Evolutionary conservation across 2,113 vertebrate species (phyloP).

Genomic region (Leptocoma aspasia): DNA sequence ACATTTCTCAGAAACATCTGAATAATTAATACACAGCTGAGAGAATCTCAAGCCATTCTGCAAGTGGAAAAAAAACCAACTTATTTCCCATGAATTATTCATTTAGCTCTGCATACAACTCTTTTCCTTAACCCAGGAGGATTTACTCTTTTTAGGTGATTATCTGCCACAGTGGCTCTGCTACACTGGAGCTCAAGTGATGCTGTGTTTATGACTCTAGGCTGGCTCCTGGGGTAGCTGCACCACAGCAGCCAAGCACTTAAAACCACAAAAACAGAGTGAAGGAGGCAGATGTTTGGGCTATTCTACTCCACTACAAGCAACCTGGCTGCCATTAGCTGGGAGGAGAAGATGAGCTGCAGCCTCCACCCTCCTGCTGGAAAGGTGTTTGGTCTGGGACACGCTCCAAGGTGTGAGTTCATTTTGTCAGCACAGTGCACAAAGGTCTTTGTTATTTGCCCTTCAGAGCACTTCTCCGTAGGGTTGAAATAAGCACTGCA

Average conservation of each 20-base stretch:
- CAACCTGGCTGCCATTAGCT: background rate
- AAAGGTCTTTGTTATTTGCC: background rate
- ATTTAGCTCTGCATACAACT: constrained; percentile 5
- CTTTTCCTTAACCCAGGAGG: constrained; percentile 24
- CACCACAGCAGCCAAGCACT: background rate
- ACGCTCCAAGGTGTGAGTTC: background rate
- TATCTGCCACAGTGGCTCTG: background rate
- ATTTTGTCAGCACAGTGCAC: background rate
- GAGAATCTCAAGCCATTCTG: constrained; percentile 18
- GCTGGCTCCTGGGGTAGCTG: background rate
- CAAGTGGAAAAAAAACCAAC: background rate
- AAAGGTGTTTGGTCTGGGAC: background rate
- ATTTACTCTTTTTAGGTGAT: constrained; percentile 42
- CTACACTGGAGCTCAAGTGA: background rate
- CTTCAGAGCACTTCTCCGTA: background rate
- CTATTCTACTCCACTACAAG: background rate
- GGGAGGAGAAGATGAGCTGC: background rate
- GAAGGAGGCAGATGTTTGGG: background rate
- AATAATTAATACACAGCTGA: constrained; percentile 49
- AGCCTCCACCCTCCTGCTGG: background rate
- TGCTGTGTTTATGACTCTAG: background rate
- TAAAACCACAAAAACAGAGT: background rate
- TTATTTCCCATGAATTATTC: constrained; percentile 34
- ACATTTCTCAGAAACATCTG: constrained; percentile 26
- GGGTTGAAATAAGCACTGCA: background rate